Evolutionary conservation across 2,888 invertebrate genomes (phyloP).

Genomic region (Caenorhabditis parvicauda): DNA sequence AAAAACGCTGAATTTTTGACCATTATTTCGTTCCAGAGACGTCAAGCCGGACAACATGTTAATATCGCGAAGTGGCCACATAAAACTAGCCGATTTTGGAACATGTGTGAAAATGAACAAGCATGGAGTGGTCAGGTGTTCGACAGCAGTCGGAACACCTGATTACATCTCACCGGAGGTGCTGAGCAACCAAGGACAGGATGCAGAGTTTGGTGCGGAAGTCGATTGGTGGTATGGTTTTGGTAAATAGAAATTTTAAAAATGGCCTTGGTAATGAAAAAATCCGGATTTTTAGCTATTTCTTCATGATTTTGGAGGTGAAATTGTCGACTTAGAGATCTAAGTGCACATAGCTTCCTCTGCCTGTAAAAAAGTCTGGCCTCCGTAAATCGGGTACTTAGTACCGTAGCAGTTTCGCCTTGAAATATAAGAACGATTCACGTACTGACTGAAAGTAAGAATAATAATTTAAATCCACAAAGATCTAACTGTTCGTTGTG

Average conservation of each 20-base stretch:
- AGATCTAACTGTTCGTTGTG: too few species aligned
- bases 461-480: too few species aligned
- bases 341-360: too few species aligned
- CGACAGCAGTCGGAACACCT: slow-evolving; percentile 91
- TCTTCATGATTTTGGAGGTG: too few species aligned
- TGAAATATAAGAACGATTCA: too few species aligned
- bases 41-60: slow-evolving; percentile 80
- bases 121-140: slow-evolving; percentile 34
- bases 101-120: slow-evolving; percentile 97
- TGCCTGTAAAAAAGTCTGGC: too few species aligned
- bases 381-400: too few species aligned
- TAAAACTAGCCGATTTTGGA: slow-evolving; percentile 98
- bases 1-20: neutral
- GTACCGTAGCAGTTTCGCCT: too few species aligned
- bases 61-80: slow-evolving; percentile 73
- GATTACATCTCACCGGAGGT: slow-evolving; percentile 99
- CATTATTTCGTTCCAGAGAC: slow-evolving; percentile 68
- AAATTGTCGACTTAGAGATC: too few species aligned
- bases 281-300: too few species aligned
- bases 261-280: neutral
- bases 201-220: slow-evolving; percentile 92
- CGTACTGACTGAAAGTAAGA: too few species aligned
- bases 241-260: neutral
- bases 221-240: slow-evolving; percentile 69
- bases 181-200: slow-evolving; percentile 89